Percentiles rank a stretch among this genome's conserved stretches.
phyloP scores from a whole-genome alignment of 2,113 vertebrate genomes.

The Pygoscelis antarcticus region DNA sequence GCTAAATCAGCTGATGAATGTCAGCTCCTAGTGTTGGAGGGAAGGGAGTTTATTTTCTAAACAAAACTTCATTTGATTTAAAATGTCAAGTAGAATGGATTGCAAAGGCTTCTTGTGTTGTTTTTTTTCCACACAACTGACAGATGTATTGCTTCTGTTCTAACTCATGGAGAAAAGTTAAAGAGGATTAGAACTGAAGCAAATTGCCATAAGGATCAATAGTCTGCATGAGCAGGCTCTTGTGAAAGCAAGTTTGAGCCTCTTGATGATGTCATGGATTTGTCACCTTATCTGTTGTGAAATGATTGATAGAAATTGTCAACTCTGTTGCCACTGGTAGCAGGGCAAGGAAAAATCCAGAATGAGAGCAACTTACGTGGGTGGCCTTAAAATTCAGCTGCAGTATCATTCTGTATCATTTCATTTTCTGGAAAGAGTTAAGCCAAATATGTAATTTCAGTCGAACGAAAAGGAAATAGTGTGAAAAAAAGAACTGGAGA shows the following conservation, averaged over 20 bases:
- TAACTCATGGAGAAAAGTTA: neutral
- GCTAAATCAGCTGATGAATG: neutral
- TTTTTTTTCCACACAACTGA: neutral
- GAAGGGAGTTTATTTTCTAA: neutral
- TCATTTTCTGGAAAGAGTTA: neutral
- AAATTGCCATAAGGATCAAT: neutral
- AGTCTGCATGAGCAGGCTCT: neutral
- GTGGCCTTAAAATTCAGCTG: conserved; percentile 19
- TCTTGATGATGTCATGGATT: neutral
- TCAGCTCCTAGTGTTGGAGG: neutral
- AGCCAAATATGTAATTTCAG: neutral
- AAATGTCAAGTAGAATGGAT: neutral
- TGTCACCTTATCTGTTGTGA: neutral
- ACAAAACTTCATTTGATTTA: neutral
- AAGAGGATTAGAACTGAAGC: neutral
- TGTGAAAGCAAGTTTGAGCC: neutral
- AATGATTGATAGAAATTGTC: neutral
- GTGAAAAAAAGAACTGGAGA: neutral
- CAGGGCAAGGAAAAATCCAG: neutral
- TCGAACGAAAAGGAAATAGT: neutral
- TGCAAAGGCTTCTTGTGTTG: neutral
- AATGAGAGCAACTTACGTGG: neutral
- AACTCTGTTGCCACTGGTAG: neutral
- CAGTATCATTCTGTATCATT: neutral
- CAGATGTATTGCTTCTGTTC: neutral